Base-by-base conservation (phyloP, 2,113 vertebrate genomes). In the human region DNA sequence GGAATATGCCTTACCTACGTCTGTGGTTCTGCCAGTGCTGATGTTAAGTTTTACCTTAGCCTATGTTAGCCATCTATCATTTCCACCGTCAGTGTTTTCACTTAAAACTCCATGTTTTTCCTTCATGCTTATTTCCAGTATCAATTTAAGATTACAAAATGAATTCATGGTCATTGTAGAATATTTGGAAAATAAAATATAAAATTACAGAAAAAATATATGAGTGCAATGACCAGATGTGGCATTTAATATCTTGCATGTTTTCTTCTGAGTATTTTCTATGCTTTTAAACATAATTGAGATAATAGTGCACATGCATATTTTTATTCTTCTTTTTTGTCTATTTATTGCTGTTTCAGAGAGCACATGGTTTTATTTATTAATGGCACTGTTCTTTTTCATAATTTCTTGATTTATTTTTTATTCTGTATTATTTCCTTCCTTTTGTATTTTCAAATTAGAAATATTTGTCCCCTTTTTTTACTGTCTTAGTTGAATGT, bases 331-430 rank as follows among this genome's bases (percentile, higher is more conserved):
- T 76, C 89, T 40, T 35, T 61, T 45, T 35, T 70, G n/a, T 23
- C 95, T 72, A 7, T 43, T 92, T 95, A 70, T 84, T 94, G 91
- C 38, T 64, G 48, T 78, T 87, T 93, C 75, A 43, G 66, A 66
- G 89, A 81, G 78, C 89, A 96, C 86, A n/a, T 85, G 92, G 72
- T 82, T 95, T 88, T 59, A 27, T 66, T 94, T 76, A 57, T 45
- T 85, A 79, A 61, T 40, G 94, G 80, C 50, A 25, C 13, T 32
- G 30, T 50, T 76, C 45, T 87, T 72, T 75, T 79, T 92, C 79
- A 72, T 48, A 88, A 78, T 72, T 79, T 76, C 81, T 85, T 96
- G 43, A 96, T 95, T 89, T 75, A 83, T 68, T 61, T 86, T 87
- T 55, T 92, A 93, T 91, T 76, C 35, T 14, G 50, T 68, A 57